Evolutionary conservation across 2,113 vertebrate species (phyloP), one percentile per base, ranked within the genome.

Genomic region (Rattus rattus): DNA sequence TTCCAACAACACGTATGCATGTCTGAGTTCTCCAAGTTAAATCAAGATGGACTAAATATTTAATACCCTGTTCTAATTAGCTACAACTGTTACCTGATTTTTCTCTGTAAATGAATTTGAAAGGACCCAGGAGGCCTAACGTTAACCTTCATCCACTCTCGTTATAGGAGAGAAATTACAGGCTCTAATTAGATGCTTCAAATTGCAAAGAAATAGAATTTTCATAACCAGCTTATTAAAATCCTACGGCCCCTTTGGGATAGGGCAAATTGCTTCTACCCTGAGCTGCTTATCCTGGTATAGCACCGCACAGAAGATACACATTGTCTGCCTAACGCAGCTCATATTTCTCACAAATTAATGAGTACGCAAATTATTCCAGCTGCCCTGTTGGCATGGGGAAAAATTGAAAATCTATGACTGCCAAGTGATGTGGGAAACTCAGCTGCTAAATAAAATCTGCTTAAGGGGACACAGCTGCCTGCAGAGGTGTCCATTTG

Each of bases 381-480:
- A 99, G 98, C 99, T 99, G 99, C 99, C 98, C 98, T 98, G 97
- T 98, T 99, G 99, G 99, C 99, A 99, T 83, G 0, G 93, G 89
- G 87, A 98, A 98, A 98, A 98, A 98, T 96, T 98, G 98, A 98
- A 98, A 98, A 98, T 98, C 97, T 96, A 97, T 93, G 98, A 98
- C 98, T 99, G 99, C 99, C 99, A 99, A 99, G 99, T 98, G 98
- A 98, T 97, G 70, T 98, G 98, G 98, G 97, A 98, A 99, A 98
- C 98, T 98, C 99, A 99, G 99, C 99, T 99, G 99, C 98, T 98
- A 98, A 99, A 98, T 98, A 99, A 99, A 98, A 98, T 97, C 96
- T 94, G 98, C 98, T 99, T 98, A 98, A 99, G 98, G 99, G 99
- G 98, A 98, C 97, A 98, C 99, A 99, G 99, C 99, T 99, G 99